Conservation (phyloP, 2,797 vertebrate genomes). For the Pogonophryne albipinna region DNA sequence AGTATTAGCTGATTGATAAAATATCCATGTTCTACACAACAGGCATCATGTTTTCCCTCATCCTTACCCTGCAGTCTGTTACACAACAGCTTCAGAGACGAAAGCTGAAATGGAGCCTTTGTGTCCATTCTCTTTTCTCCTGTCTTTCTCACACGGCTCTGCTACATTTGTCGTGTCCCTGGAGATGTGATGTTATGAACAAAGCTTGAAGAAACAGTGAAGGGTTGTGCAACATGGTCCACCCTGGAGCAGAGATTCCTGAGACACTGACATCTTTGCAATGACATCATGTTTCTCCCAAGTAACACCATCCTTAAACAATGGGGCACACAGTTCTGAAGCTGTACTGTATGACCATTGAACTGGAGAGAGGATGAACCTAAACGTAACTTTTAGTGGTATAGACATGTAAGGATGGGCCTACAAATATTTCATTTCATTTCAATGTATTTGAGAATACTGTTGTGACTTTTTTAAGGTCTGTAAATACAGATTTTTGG, state of each 20-base stretch:
- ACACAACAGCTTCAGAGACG: slow-evolving; percentile 50
- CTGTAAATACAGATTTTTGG: neutral
- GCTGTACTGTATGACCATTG: slow-evolving; percentile 17
- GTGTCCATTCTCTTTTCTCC: slow-evolving; percentile 50
- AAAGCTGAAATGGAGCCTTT: slow-evolving; percentile 46
- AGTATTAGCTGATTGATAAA: slow-evolving; percentile 7
- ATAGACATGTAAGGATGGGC: slow-evolving; percentile 1
- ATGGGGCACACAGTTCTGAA: slow-evolving; percentile 17
- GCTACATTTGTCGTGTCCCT: slow-evolving; percentile 70
- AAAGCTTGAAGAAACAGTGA: slow-evolving; percentile 49
- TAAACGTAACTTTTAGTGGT: too few relatives aligned
- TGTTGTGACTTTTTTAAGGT: neutral
- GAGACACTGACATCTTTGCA: slow-evolving; percentile 62
- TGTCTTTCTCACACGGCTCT: slow-evolving; percentile 61
- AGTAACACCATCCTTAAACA: slow-evolving; percentile 45
- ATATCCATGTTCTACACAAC: slow-evolving; percentile 25
- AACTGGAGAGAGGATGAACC: too few relatives aligned
- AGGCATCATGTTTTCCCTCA: slow-evolving; percentile 50
- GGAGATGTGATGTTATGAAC: slow-evolving; percentile 66
- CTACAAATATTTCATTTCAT: too few relatives aligned
- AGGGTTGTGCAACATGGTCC: slow-evolving; percentile 61
- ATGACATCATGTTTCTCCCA: slow-evolving; percentile 63
- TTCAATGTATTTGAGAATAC: neutral
- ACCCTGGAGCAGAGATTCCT: slow-evolving; percentile 58
- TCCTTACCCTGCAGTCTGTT: slow-evolving; percentile 49